Conservation (phyloP, 2,113 vertebrate species). For the Electrona antarctica region DNA sequence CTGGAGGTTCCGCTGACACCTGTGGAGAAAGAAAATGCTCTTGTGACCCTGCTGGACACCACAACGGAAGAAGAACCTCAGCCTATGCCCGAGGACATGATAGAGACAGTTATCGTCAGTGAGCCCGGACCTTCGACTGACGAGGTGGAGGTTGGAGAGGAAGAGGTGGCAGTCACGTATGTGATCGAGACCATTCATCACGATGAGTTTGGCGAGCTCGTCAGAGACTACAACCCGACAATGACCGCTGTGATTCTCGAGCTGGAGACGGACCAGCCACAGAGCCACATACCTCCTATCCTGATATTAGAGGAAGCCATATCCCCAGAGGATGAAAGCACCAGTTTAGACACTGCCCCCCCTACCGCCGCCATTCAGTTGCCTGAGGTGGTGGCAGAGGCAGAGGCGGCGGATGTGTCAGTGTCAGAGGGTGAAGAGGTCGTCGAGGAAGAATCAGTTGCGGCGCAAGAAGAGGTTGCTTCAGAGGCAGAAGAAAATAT, state of each 20-base stretch:
- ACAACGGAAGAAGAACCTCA: slow-evolving; percentile 22
- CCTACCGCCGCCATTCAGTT: slow-evolving; percentile 23
- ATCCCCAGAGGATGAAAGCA: slow-evolving; percentile 22
- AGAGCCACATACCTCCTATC: slow-evolving; percentile 42
- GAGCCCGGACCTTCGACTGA: slow-evolving; percentile 20
- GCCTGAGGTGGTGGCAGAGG: neutral
- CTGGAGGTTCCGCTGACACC: slow-evolving; percentile 40
- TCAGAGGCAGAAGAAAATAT: slow-evolving; percentile 5
- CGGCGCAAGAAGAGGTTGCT: slow-evolving; percentile 3
- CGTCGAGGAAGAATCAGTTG: slow-evolving; percentile 6
- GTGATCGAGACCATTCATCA: slow-evolving; percentile 68
- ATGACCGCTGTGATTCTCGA: slow-evolving; percentile 20
- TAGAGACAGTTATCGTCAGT: slow-evolving; percentile 10
- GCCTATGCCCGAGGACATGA: too few relatives aligned
- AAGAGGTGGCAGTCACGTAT: slow-evolving; percentile 57
- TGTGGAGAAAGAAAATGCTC: slow-evolving; percentile 62
- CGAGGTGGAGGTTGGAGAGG: slow-evolving; percentile 44
- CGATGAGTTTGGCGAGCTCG: slow-evolving; percentile 62
- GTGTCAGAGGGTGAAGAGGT: slow-evolving; percentile 3
- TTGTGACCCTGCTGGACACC: slow-evolving; percentile 60
- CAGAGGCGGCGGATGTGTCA: too few relatives aligned
- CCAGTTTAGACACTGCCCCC: slow-evolving; percentile 26
- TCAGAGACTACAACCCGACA: slow-evolving; percentile 50
- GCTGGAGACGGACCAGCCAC: slow-evolving; percentile 23
- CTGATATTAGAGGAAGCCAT: slow-evolving; percentile 55